phyloP scores from a whole-genome alignment of 1,140 invertebrate genomes.

The Diuraphis noxia region DNA sequence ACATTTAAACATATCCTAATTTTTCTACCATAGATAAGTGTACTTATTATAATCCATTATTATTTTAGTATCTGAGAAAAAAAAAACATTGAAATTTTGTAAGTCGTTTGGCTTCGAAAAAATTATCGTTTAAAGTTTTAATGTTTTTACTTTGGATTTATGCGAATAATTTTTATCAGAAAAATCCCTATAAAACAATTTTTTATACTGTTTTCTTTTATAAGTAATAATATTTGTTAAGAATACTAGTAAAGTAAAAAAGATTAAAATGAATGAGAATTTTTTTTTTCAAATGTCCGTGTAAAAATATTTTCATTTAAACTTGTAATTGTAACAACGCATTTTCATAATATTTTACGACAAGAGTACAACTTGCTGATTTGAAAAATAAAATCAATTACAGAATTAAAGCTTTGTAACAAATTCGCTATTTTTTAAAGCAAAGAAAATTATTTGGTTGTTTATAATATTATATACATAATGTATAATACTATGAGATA shows the following conservation, averaged over 20 bases:
- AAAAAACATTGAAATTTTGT: neutral
- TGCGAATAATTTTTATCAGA: neutral
- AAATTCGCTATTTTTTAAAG: neutral
- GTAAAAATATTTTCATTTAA: neutral
- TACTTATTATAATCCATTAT: neutral
- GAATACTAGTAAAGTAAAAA: neutral
- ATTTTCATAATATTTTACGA: neutral
- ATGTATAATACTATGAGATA: neutral
- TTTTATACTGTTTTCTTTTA: neutral
- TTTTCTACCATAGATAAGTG: neutral
- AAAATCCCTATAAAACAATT: neutral
- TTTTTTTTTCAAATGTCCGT: neutral
- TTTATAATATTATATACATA: no score
- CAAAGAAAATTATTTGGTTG: neutral
- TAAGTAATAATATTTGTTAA: neutral
- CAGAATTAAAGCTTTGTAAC: neutral
- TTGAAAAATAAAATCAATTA: neutral
- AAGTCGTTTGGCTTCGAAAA: neutral
- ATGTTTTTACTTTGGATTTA: neutral
- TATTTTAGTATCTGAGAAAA: neutral
- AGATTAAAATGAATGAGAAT: neutral
- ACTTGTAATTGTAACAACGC: neutral
- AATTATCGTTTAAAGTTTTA: slow-evolving; percentile 7
- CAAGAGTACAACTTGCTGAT: neutral
- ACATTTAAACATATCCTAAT: neutral